Evolutionary conservation across 2,888 invertebrate species (phyloP), one percentile per base, ranked within the genome.

Genomic region (Clistopyga incitator): DNA sequence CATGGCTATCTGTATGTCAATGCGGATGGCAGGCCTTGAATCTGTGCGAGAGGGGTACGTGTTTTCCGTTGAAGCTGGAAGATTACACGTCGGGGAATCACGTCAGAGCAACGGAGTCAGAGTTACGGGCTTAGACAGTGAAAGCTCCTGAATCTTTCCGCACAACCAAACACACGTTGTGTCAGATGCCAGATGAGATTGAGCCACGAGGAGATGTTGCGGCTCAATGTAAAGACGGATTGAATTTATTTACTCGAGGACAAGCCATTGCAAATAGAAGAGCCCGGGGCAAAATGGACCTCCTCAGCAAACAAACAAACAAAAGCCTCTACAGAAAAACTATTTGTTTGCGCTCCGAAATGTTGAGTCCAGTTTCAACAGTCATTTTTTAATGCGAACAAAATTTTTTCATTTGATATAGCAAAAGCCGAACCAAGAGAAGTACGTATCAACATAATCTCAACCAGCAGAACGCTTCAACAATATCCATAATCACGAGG

Each of bases 71-170:
- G 29, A 15, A 34, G 34, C 25, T 34, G 29, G 59, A n/a, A 59
- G 34, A 59, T 59, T 59, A 59, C 29, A 29, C 59, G 59, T 59
- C 34, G 34, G 78, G 61, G 67, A 67, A 78, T 65, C 72, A 56
- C 59, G 11, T 23, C 23, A 56, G 72, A 81, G 70, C 56, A 47
- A 18, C 68, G 56, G 77, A 54, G 77, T 65, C 81, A 77, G 77
- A 67, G 71, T 76, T 76, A 56, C 3, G 6, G 6, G 50, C 6
- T 54, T 13, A 59, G 59, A 10, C 23, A 20, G 54, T 54, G 4
- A 59, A 29, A 59, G 59, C 23, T 15, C 3, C n/a, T 29, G n/a
- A 59, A 59, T 23, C 23, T 56, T 25, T 25, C 25, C 25, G 3
- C 25, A 56, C 3, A 56, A 13, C 25, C 56, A n/a, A 54, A 20